These are phyloP conservation scores for Metopolophium dirhodum DNA, from an alignment of 1,140 invertebrate genomes.

Conservation along the genomic window DNA sequence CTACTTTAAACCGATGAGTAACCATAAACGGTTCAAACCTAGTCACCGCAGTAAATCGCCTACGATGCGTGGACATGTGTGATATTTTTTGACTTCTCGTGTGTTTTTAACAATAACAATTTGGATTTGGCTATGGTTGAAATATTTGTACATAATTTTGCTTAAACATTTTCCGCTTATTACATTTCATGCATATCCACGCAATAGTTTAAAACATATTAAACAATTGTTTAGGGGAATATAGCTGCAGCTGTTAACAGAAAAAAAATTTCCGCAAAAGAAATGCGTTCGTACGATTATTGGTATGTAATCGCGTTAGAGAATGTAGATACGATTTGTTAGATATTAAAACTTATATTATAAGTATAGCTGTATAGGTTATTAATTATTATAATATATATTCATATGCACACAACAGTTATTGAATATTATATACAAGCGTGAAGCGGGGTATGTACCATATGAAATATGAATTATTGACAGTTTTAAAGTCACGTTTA, in stretches of 20 bases:
- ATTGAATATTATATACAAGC: no score
- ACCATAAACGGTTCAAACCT: constrained; percentile 4
- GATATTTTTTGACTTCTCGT: background rate
- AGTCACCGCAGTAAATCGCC: background rate
- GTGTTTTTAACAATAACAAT: background rate
- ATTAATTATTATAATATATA: no score
- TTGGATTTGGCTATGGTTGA: constrained; percentile 1
- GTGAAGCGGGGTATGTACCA: no score
- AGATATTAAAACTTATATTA: background rate
- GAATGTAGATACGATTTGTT: background rate
- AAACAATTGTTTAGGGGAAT: background rate
- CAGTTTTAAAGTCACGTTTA: background rate
- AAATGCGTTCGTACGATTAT: background rate
- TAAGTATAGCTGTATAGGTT: no score
- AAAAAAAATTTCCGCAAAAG: background rate
- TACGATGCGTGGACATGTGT: background rate
- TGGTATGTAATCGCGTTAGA: no score
- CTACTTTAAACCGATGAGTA: background rate
- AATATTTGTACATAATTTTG: constrained; percentile 2
- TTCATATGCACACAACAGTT: no score
- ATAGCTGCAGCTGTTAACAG: background rate
- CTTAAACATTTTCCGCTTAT: constrained; percentile 1
- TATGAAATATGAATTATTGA: background rate
- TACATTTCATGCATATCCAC: background rate
- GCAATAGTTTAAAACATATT: background rate